Percentiles rank a stretch among this genome's conserved stretches.
Evolutionary conservation across 2,113 vertebrate species (phyloP).

Genomic region (Rhynchomys soricoides): DNA sequence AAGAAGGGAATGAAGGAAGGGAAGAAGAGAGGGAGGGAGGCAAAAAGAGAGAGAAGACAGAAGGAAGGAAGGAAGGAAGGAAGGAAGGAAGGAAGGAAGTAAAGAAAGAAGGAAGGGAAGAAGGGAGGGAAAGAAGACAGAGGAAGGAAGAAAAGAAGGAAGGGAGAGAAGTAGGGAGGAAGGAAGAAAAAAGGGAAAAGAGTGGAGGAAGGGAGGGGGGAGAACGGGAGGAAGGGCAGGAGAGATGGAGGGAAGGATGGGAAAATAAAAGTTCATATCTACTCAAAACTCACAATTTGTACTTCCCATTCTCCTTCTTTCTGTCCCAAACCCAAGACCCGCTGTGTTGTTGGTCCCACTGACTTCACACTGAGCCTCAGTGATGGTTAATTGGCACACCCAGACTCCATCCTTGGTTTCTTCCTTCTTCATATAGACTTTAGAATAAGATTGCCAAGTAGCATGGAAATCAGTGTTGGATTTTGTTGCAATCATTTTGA

Average conservation of each 20-base stretch:
- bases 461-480: neutral
- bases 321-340: neutral
- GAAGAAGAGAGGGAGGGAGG: neutral
- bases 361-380: neutral
- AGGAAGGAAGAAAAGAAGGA: neutral
- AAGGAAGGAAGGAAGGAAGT: too few species aligned
- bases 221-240: fast-evolving
- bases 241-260: neutral
- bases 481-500: neutral
- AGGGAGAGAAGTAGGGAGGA: fast-evolving
- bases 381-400: neutral
- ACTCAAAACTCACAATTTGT: neutral
- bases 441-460: neutral
- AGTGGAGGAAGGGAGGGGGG: too few species aligned
- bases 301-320: fast-evolving
- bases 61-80: neutral
- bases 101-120: too few species aligned
- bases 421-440: neutral
- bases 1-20: neutral
- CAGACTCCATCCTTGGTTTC: neutral
- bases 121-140: neutral
- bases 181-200: too few species aligned
- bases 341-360: neutral
- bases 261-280: neutral
- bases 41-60: neutral